Conservation (phyloP, 2,888 invertebrate species). For the Tenodera sinensis region DNA sequence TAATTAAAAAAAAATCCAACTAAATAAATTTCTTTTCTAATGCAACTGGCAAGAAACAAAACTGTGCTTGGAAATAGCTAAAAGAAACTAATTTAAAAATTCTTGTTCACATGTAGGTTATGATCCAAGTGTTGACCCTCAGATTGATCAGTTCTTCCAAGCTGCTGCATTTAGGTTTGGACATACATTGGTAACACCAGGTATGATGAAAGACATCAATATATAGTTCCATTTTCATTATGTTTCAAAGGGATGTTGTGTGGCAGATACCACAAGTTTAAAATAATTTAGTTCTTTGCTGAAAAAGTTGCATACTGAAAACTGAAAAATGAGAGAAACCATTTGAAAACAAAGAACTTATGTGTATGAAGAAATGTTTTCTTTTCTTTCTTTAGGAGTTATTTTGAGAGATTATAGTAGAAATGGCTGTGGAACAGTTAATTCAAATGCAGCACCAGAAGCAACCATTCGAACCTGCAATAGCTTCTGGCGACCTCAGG, state of each 20-base stretch:
- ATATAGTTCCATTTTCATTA: neutral
- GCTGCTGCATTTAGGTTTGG: constrained; percentile 59
- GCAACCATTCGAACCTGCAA: constrained; percentile 50
- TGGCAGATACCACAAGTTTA: neutral
- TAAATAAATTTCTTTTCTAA: too few relatives aligned
- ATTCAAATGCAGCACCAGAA: constrained; percentile 8
- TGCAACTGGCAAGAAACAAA: too few relatives aligned
- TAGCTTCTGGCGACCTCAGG: constrained; percentile 53
- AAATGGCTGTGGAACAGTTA: constrained; percentile 41
- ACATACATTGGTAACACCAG: constrained; percentile 56
- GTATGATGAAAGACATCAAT: constrained; percentile 29
- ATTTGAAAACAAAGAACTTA: too few relatives aligned
- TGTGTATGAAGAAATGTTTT: too few relatives aligned
- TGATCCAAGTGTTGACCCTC: constrained; percentile 53
- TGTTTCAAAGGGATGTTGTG: neutral
- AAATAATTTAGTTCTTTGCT: neutral
- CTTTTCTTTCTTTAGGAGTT: constrained; percentile 39
- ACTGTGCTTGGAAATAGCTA: too few relatives aligned
- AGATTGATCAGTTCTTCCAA: constrained; percentile 59
- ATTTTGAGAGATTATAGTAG: constrained; percentile 47
- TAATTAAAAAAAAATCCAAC: too few relatives aligned
- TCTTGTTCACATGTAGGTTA: constrained; percentile 43
- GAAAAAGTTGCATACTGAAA: too few relatives aligned
- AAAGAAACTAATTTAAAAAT: too few relatives aligned
- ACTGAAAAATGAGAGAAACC: too few relatives aligned